A percentile compares a stretch with the other conserved stretches of the same genome.
Conservation (phyloP, 2,113 vertebrate species). For the Centrocercus urophasianus region DNA sequence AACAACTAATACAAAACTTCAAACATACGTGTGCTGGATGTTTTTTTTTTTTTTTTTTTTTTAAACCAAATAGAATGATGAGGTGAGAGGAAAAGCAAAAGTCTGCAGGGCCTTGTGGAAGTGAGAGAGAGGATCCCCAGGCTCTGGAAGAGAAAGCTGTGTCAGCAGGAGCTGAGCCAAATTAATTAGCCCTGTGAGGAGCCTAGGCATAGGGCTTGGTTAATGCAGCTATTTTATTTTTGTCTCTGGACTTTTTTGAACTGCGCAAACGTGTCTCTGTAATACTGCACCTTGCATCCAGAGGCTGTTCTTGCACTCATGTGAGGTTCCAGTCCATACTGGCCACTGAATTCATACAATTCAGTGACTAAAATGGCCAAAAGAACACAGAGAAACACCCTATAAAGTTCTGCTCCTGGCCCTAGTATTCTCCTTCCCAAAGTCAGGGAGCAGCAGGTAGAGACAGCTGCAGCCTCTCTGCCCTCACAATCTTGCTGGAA, state of each 20-base stretch:
- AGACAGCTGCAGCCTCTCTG: slow-evolving; percentile 38
- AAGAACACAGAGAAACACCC: not conserved
- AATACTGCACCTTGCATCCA: not conserved
- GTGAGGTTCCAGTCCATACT: not conserved
- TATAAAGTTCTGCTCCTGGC: not conserved
- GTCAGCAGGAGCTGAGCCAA: slow-evolving; percentile 22
- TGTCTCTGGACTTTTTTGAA: slow-evolving; percentile 1
- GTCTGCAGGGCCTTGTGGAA: not conserved
- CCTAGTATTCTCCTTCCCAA: not conserved
- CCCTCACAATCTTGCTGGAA: not conserved
- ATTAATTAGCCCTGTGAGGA: slow-evolving; percentile 25
- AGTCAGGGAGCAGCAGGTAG: slow-evolving; percentile 50
- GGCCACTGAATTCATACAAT: not conserved
- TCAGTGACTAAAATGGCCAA: not conserved
- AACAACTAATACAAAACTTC: not conserved
- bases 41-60: not conserved
- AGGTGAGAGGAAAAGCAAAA: not conserved
- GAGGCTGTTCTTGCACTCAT: not conserved
- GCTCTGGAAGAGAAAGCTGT: slow-evolving; percentile 2
- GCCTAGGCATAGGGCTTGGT: not conserved
- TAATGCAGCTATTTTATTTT: not conserved
- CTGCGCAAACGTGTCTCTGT: not conserved
- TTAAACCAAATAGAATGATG: not conserved
- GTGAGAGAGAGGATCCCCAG: not conserved
- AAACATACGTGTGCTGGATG: not conserved